phyloP scores from a whole-genome alignment of 2,113 vertebrate genomes.

The Daphoenositta chrysoptera region DNA sequence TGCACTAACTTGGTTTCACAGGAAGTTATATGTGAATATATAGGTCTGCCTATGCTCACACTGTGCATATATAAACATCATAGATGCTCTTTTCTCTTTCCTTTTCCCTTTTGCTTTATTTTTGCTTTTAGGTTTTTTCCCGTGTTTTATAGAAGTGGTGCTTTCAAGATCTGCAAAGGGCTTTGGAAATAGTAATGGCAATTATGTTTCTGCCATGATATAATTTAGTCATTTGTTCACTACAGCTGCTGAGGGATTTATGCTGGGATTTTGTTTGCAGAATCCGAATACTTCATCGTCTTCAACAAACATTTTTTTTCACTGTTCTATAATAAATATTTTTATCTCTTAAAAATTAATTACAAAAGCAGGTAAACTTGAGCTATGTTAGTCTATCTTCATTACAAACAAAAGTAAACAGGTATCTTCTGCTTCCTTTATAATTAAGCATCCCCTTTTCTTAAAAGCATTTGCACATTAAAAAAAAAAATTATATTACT shows the following conservation, averaged over 20 bases:
- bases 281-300: background rate
- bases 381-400: background rate
- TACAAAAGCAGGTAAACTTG: background rate
- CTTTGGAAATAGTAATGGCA: background rate
- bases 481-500: background rate
- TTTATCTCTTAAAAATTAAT: background rate
- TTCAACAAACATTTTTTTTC: background rate
- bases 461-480: accelerated
- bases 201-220: background rate
- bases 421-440: background rate
- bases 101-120: background rate
- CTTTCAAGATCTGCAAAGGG: background rate
- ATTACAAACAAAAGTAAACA: background rate
- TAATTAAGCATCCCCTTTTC: background rate
- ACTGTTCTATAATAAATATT: background rate
- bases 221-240: background rate
- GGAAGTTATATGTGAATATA: background rate
- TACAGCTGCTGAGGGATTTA: background rate
- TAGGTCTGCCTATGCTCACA: background rate
- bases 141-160: background rate
- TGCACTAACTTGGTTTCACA: background rate
- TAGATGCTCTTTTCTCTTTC: background rate
- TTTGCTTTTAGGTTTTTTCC: background rate
- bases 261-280: background rate
- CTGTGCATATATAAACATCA: background rate